Conservation (phyloP, 2,888 invertebrate genomes). For the Drosophila monieri region DNA sequence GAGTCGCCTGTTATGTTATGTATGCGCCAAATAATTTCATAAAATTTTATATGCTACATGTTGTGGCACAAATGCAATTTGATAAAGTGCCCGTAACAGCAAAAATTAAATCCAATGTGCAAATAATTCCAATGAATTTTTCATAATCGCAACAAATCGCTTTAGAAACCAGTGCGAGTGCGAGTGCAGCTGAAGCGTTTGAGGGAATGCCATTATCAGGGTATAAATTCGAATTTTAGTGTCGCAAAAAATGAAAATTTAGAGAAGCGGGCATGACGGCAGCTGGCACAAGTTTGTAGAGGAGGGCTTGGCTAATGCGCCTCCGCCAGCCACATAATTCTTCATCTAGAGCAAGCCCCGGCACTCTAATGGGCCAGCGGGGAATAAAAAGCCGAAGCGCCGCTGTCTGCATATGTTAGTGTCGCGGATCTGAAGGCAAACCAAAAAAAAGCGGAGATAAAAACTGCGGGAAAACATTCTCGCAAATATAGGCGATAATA, state of each 20-base stretch:
- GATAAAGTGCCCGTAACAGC: conserved; percentile 57
- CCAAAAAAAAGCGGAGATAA: conserved; percentile 1
- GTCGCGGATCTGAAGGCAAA: conserved; percentile 25
- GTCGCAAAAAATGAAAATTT: conserved; percentile 3
- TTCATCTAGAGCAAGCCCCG: conserved; percentile 73
- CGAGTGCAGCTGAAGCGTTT: neutral
- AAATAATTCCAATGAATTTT: conserved; percentile 45
- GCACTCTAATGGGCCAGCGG: conserved; percentile 75
- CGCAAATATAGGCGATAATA: conserved; percentile 67
- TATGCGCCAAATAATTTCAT: conserved; percentile 65
- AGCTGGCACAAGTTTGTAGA: conserved; percentile 25
- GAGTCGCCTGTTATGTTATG: conserved; percentile 11
- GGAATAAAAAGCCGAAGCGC: conserved; percentile 45
- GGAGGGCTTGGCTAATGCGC: conserved; percentile 12
- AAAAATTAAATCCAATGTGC: conserved; percentile 45
- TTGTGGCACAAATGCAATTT: conserved; percentile 51
- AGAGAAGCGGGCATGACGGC: neutral
- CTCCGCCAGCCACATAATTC: conserved; percentile 64
- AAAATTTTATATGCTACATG: conserved; percentile 63
- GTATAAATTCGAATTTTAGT: conserved; percentile 7
- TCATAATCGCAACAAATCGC: conserved; percentile 34
- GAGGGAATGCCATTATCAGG: conserved; percentile 27
- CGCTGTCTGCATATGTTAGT: conserved; percentile 48
- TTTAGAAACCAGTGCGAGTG: conserved; percentile 5
- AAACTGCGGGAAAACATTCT: conserved; percentile 34